Base-by-base conservation (phyloP, 1,140 invertebrate species). In the Bombus affinis region DNA sequence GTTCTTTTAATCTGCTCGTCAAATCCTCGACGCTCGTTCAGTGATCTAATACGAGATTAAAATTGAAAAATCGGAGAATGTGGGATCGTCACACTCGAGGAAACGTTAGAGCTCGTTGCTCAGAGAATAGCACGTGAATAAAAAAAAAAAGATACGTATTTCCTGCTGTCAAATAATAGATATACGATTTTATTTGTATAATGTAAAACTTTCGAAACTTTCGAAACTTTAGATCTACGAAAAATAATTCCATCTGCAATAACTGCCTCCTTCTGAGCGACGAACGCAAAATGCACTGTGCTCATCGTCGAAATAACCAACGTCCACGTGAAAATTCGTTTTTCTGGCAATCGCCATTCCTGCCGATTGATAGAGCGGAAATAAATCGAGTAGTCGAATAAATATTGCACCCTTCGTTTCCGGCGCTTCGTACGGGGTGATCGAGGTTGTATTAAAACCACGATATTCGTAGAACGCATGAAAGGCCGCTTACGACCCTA, bases 331-430 rank as follows among this genome's bases (percentile, higher is more conserved):
- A 59, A 75, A 66, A 75, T 35, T 25, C 42, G 39, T 53, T 75
- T 83, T 47, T 75, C 59, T 28, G n/a, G 42, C 13, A 75, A 68
- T 37, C 25, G 25, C 28, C 44, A 76, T 57, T 68, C 62, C 62
- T 68, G 44, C 25, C 42, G 25, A 5, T 76, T 32, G 42, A 57
- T 62, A 65, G 65, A 68, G 73, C 25, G 80, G 81, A 85, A 89
- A 66, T 85, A 76, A 88, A 88, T 88, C 65, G 86, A 44, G 28
- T 44, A 62, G 32, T 37, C 57, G 62, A 84, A 83, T 77, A 81
- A 81, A 81, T 75, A 74, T 47, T 65, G 47, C 65, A 85, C 87
- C 86, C 87, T 87, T 81, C 81, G 87, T 77, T 87, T 85, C 86
- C 85, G 81, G 1, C 77, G n/a, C 44, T 87, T 73, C 81, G 72